These are phyloP conservation scores for Tromatobia lineatoria DNA, from an alignment of 2,888 invertebrate genomes.

Conservation along the genomic window DNA sequence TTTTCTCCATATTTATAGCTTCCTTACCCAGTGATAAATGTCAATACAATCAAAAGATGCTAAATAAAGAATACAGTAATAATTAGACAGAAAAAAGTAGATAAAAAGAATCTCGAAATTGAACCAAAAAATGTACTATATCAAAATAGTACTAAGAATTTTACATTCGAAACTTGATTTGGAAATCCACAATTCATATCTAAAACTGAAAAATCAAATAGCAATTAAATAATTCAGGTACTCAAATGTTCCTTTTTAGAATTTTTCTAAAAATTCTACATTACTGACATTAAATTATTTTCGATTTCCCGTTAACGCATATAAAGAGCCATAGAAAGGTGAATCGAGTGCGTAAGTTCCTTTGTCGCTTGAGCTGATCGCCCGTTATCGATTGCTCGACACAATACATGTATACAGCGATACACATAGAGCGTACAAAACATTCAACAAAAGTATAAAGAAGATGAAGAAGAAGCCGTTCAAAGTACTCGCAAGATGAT, in stretches of 20 bases:
- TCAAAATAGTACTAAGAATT: too few species aligned
- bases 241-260: background rate
- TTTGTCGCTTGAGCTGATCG: slow-evolving; percentile 41
- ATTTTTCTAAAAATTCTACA: background rate
- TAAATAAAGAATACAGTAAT: background rate
- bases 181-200: too few species aligned
- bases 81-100: background rate
- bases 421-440: background rate
- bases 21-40: background rate
- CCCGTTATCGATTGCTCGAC: slow-evolving; percentile 32
- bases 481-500: slow-evolving; percentile 45
- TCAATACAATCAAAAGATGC: background rate
- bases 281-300: background rate
- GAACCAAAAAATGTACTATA: too few species aligned
- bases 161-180: too few species aligned
- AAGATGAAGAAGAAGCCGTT: slow-evolving; percentile 46
- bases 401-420: slow-evolving; percentile 30
- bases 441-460: background rate
- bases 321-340: background rate
- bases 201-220: background rate
- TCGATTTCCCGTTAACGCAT: background rate
- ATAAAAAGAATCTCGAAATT: too few species aligned
- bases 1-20: background rate
- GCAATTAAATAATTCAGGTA: background rate
- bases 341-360: slow-evolving; percentile 17